phyloP scores from a whole-genome alignment of 2,888 invertebrate genomes.

The Drosophila birchii region DNA sequence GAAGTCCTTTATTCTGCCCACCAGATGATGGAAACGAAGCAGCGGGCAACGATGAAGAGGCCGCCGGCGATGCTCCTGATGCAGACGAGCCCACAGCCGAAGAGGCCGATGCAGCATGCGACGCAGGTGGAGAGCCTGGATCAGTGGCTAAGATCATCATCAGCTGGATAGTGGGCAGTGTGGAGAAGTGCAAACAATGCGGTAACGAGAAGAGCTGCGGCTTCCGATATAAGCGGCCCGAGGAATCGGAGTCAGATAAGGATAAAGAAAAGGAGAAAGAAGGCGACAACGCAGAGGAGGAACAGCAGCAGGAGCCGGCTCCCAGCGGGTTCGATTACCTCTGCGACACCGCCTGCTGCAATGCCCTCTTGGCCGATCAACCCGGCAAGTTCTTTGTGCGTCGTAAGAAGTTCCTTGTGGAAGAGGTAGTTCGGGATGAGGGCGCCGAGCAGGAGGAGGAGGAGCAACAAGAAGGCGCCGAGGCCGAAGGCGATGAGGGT shows the following conservation, averaged over 20 bases:
- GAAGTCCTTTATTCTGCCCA: not conserved
- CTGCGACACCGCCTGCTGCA: slow-evolving; percentile 86
- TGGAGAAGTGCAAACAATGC: slow-evolving; percentile 80
- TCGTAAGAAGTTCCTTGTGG: slow-evolving; percentile 86
- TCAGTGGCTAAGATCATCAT: slow-evolving; percentile 82
- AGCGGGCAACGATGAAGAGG: slow-evolving; percentile 72
- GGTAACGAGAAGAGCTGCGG: slow-evolving; percentile 77
- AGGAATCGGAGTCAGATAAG: slow-evolving; percentile 22
- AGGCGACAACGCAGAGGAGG: slow-evolving; percentile 25
- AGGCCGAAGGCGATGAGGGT: slow-evolving; percentile 7
- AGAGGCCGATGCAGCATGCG: slow-evolving; percentile 85
- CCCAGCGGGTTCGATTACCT: slow-evolving; percentile 85
- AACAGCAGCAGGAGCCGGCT: slow-evolving; percentile 5
- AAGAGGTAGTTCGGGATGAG: slow-evolving; percentile 80
- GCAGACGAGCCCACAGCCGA: slow-evolving; percentile 83
- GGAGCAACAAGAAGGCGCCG: not conserved
- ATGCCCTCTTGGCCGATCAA: slow-evolving; percentile 86
- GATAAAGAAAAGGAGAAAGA: slow-evolving; percentile 22
- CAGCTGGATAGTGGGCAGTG: slow-evolving; percentile 78
- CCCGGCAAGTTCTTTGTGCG: slow-evolving; percentile 86
- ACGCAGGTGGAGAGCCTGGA: slow-evolving; percentile 78
- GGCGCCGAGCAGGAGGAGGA: slow-evolving; percentile 28
- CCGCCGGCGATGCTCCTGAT: slow-evolving; percentile 66
- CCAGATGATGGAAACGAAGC: slow-evolving; percentile 23
- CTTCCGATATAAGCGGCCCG: slow-evolving; percentile 82